These are phyloP conservation scores for Drosophila ironensis DNA, from an alignment of 1,140 invertebrate species.

Conservation along the genomic window DNA sequence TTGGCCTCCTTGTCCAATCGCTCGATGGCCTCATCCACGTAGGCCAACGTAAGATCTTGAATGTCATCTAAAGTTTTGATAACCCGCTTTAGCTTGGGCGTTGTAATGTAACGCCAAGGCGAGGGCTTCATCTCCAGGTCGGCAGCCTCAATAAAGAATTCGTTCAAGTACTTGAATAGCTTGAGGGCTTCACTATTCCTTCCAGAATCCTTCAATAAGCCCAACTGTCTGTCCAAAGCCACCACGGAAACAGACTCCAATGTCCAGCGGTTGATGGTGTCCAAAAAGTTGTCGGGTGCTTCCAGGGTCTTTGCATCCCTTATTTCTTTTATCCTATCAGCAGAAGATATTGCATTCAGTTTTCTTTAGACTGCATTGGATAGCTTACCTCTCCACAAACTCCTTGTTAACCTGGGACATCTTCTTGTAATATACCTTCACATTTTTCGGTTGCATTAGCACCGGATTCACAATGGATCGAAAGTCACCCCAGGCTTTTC, in stretches of 20 bases:
- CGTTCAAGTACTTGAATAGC: conserved; percentile 77
- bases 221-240: conserved; percentile 83
- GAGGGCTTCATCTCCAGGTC: conserved; percentile 85
- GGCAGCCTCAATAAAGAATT: conserved; percentile 83
- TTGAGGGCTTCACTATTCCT: conserved; percentile 16
- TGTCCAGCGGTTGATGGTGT: conserved; percentile 87
- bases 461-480: conserved; percentile 65
- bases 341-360: rapidly evolving
- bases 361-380: too few relatives aligned
- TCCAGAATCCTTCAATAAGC: conserved; percentile 61
- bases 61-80: conserved; percentile 81
- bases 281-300: conserved; percentile 84
- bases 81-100: conserved; percentile 83
- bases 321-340: conserved; percentile 54
- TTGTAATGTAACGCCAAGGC: conserved; percentile 85
- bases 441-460: conserved; percentile 69
- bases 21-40: conserved; percentile 58
- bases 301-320: conserved; percentile 83
- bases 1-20: conserved; percentile 51
- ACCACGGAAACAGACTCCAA: conserved; percentile 88
- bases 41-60: conserved; percentile 34
- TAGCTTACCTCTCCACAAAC: conserved; percentile 65
- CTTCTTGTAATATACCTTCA: conserved; percentile 54
- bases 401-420: conserved; percentile 71
- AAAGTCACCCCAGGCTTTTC: conserved; percentile 60